A percentile compares a stretch with the other conserved stretches of the same genome.
phyloP scores from a whole-genome alignment of 2,113 vertebrate genomes.

The Diglossa brunneiventris region DNA sequence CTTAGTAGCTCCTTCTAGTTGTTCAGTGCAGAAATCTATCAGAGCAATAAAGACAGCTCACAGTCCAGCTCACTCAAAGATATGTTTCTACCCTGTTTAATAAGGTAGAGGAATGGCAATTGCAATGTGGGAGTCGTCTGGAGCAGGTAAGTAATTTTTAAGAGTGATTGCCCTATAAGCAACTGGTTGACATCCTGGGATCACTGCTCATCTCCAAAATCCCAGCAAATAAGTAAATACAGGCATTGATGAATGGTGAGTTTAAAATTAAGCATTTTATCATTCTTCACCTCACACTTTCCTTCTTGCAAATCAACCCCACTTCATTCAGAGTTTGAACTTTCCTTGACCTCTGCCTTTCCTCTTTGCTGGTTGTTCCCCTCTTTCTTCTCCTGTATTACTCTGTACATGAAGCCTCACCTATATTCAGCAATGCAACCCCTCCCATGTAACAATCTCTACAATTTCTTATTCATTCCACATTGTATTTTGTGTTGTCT shows the following conservation, averaged over 20 bases:
- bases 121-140: not conserved
- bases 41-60: not conserved
- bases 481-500: not conserved
- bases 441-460: not conserved
- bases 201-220: not conserved
- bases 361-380: not conserved
- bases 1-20: not conserved
- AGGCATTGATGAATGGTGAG: not conserved
- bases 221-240: not conserved
- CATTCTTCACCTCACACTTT: not conserved
- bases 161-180: not conserved
- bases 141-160: not conserved
- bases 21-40: not conserved
- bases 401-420: not conserved
- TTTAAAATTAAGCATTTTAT: not conserved
- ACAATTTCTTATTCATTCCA: not conserved
- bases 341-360: not conserved
- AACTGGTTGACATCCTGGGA: not conserved
- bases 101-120: not conserved
- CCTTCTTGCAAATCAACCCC: not conserved
- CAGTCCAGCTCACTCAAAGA: not conserved
- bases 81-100: not conserved
- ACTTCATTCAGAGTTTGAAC: not conserved
- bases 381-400: not conserved
- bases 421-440: not conserved